Conservation (phyloP, 2,113 vertebrate species). For the Tichodroma muraria region DNA sequence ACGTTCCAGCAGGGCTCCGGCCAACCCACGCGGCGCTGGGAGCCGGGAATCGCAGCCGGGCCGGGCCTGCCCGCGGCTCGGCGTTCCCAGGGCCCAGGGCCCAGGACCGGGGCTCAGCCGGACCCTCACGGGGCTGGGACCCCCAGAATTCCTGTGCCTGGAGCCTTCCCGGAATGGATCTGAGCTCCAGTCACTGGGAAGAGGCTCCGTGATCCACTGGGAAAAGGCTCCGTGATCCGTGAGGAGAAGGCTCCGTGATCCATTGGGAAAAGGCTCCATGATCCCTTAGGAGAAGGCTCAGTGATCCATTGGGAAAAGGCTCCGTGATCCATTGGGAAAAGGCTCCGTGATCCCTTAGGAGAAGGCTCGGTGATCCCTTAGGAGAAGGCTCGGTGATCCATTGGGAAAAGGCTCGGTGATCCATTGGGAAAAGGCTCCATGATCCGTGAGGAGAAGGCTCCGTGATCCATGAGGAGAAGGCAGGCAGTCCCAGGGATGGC, state of each 20-base stretch:
- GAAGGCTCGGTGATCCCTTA: neutral
- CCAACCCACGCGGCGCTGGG: neutral
- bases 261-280: accelerated
- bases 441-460: neutral
- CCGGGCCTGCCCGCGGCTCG: no score
- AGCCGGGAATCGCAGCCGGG: neutral
- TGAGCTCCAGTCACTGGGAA: no score
- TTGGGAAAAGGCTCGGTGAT: neutral
- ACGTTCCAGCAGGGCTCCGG: no score
- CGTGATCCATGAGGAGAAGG: no score
- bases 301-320: neutral
- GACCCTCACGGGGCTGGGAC: no score
- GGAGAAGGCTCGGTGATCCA: accelerated
- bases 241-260: neutral
- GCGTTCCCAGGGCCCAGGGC: no score
- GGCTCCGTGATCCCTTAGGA: accelerated
- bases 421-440: neutral
- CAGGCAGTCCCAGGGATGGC: no score
- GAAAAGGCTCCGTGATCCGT: neutral
- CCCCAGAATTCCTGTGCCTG: no score
- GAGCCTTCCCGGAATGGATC: no score
- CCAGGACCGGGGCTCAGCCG: no score
- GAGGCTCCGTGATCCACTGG: neutral
- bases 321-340: accelerated
- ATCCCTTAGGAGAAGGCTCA: no score